Percentiles rank a stretch among this genome's conserved stretches.
Conservation (phyloP, 2,797 vertebrate species). For the Pangasius sanitwongsei region DNA sequence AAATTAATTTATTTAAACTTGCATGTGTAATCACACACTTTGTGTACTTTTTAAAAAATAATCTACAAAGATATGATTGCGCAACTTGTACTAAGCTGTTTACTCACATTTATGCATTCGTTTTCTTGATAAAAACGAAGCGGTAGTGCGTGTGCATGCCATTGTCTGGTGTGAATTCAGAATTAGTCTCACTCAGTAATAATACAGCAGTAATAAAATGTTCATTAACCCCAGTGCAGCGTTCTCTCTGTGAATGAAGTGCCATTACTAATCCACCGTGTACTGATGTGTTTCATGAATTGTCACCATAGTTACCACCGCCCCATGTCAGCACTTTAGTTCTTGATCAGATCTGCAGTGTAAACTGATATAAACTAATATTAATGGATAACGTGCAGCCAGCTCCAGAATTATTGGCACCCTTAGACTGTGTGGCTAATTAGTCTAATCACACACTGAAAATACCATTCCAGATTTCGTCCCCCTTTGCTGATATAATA, state of each 20-base stretch:
- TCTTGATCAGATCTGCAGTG: neutral
- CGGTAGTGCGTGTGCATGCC: neutral
- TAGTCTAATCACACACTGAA: neutral
- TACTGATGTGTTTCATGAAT: neutral
- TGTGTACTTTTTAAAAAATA: neutral
- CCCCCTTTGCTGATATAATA: neutral
- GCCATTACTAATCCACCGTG: neutral
- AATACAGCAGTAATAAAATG: neutral
- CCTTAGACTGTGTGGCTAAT: neutral
- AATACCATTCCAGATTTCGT: too few relatives aligned
- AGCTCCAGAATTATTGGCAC: neutral
- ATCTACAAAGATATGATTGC: neutral
- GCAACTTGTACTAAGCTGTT: neutral
- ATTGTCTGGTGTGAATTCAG: neutral
- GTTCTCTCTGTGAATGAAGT: neutral
- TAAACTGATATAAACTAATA: neutral
- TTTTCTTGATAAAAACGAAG: neutral
- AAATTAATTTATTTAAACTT: neutral
- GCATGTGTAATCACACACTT: neutral
- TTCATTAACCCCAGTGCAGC: neutral
- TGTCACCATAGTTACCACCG: neutral
- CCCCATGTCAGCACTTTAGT: neutral
- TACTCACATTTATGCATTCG: neutral
- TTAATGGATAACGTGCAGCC: neutral
- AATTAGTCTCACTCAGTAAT: neutral